A percentile compares a stretch with the other conserved stretches of the same genome.
These are phyloP conservation scores for Brassicogethes aeneus DNA, from an alignment of 2,888 invertebrate species.

Conservation along the genomic window DNA sequence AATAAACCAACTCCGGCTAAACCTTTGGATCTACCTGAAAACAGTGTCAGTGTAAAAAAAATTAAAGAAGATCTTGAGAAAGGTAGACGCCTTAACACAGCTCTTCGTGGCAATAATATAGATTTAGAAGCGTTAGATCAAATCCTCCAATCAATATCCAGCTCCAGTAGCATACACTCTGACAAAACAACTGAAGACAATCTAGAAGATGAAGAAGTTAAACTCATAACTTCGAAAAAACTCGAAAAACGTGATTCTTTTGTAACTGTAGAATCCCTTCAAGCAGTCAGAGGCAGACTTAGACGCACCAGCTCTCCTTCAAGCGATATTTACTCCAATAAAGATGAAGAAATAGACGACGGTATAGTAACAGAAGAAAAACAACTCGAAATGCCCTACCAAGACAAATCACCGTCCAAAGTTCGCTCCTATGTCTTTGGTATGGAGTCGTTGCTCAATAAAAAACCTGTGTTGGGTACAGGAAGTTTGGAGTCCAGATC, in stretches of 20 bases:
- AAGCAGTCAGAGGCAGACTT: slow-evolving; percentile 50
- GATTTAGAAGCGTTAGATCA: slow-evolving; percentile 46
- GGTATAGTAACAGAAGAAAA: slow-evolving; percentile 41
- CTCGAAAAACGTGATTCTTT: slow-evolving; percentile 42
- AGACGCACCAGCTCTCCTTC: slow-evolving; percentile 46
- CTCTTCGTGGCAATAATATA: slow-evolving; percentile 45
- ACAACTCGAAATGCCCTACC: slow-evolving; percentile 9
- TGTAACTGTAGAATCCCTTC: slow-evolving; percentile 51
- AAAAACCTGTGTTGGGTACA: slow-evolving; percentile 35
- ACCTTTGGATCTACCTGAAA: slow-evolving; percentile 38
- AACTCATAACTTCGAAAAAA: slow-evolving; percentile 17
- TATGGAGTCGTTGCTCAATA: slow-evolving; percentile 37
- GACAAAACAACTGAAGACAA: slow-evolving; percentile 23
- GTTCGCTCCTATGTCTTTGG: slow-evolving; percentile 42
- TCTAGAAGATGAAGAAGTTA: slow-evolving; percentile 23
- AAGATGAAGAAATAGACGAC: slow-evolving; percentile 37
- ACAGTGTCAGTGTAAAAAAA: slow-evolving; percentile 46
- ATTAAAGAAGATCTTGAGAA: slow-evolving; percentile 49
- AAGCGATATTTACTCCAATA: slow-evolving; percentile 26
- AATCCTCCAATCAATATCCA: slow-evolving; percentile 40
- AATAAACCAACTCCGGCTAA: slow-evolving; percentile 20
- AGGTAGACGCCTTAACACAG: slow-evolving; percentile 44
- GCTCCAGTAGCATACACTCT: slow-evolving; percentile 26
- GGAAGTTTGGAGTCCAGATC: slow-evolving; percentile 43
- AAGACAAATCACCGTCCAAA: slow-evolving; percentile 23